Evolutionary conservation across 1,140 invertebrate species (phyloP).

Genomic region (Drosophila willistoni): DNA sequence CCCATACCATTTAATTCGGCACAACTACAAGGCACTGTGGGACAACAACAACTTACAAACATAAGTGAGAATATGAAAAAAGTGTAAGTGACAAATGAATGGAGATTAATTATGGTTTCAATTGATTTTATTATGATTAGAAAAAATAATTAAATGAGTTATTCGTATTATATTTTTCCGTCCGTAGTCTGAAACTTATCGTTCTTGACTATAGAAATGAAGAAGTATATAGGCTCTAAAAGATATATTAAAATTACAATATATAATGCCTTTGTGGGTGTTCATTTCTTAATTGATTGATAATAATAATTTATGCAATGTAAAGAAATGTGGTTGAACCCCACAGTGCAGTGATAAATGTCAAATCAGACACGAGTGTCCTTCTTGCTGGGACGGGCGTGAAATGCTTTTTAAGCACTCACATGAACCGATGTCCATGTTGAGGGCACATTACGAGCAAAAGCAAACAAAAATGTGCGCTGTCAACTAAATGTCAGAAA

Average conservation of each 20-base stretch:
- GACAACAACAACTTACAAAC: not conserved
- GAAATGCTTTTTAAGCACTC: constrained; percentile 79
- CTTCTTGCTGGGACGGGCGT: constrained; percentile 28
- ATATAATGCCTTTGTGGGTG: too few species aligned
- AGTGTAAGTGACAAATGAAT: not conserved
- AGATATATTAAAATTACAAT: too few species aligned
- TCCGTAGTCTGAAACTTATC: too few species aligned
- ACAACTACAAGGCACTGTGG: constrained; percentile 15
- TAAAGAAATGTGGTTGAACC: too few species aligned
- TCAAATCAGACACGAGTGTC: constrained; percentile 73
- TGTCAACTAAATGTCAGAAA: constrained; percentile 81
- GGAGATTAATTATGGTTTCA: not conserved
- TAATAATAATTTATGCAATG: too few species aligned
- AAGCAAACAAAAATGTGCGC: constrained; percentile 80
- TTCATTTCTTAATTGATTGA: too few species aligned
- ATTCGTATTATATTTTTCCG: too few species aligned
- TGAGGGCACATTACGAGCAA: constrained; percentile 72
- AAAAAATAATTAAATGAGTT: too few species aligned
- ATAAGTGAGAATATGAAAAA: not conserved
- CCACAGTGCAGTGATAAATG: constrained; percentile 68
- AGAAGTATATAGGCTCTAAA: too few species aligned
- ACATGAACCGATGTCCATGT: constrained; percentile 53
- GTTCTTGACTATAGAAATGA: too few species aligned
- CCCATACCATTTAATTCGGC: not conserved
- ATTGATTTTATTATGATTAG: too few species aligned